phyloP scores from a whole-genome alignment of 2,113 vertebrate species.

The Hydrochoerus hydrochaeris region DNA sequence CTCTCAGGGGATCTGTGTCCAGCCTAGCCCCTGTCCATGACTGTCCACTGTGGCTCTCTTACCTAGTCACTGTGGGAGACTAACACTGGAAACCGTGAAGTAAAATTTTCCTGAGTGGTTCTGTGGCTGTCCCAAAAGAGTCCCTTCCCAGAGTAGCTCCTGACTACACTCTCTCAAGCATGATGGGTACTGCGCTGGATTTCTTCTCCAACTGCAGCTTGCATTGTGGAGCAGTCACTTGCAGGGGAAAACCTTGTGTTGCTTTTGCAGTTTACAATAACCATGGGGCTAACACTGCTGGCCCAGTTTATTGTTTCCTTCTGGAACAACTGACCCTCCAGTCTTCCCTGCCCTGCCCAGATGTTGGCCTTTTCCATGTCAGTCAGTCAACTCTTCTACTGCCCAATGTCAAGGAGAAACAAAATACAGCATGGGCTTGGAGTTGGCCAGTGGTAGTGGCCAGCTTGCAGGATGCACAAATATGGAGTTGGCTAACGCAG shows the following conservation, averaged over 20 bases:
- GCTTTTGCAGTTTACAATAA: not conserved
- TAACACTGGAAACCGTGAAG: not conserved
- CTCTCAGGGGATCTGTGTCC: not conserved
- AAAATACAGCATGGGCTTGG: not conserved
- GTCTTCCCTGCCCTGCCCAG: not conserved
- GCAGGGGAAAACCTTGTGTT: not conserved
- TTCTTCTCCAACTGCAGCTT: not conserved
- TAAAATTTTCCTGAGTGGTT: not conserved
- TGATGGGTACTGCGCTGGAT: not conserved
- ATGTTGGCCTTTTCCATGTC: not conserved
- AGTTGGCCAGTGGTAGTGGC: not conserved
- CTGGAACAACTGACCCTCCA: not conserved
- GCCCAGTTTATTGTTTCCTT: not conserved
- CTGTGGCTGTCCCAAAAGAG: not conserved
- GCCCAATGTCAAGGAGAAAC: not conserved
- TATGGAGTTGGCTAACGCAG: not conserved
- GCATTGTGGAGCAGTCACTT: not conserved
- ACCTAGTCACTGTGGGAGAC: not conserved
- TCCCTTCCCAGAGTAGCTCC: not conserved
- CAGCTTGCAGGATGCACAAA: not conserved
- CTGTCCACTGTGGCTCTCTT: not conserved
- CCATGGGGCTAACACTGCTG: not conserved
- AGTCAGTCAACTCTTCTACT: not conserved
- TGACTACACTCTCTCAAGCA: not conserved
- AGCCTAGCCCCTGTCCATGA: not conserved